phyloP scores from a whole-genome alignment of 2,113 vertebrate genomes.

The Chaetorhynchus papuensis region DNA sequence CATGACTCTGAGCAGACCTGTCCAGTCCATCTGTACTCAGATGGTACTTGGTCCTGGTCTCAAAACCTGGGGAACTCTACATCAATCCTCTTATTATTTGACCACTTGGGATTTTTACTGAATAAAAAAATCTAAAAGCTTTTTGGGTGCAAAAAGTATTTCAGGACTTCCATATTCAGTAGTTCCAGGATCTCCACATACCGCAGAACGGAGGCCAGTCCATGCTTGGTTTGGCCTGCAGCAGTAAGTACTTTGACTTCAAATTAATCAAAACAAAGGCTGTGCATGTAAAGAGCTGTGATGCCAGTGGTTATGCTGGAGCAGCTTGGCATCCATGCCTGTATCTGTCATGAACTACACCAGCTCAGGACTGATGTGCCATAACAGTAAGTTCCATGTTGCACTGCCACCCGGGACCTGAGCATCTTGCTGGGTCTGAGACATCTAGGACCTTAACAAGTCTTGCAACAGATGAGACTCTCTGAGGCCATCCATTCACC shows the following conservation, averaged over 20 bases:
- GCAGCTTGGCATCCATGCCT: not conserved
- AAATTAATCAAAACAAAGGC: not conserved
- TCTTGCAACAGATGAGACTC: not conserved
- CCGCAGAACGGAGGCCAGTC: not conserved
- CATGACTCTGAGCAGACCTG: rapidly evolving
- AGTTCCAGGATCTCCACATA: not conserved
- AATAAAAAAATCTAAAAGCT: not conserved
- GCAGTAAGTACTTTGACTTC: not conserved
- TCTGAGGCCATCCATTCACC: not conserved
- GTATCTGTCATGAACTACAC: not conserved
- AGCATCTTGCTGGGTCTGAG: not conserved
- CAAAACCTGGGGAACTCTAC: not conserved
- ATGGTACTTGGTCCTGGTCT: not conserved
- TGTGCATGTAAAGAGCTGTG: not conserved
- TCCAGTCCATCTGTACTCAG: not conserved
- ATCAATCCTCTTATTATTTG: not conserved
- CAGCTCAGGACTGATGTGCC: not conserved
- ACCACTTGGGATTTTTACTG: not conserved
- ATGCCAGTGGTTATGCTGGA: not conserved
- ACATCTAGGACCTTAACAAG: not conserved
- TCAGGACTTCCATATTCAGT: not conserved
- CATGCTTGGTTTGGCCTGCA: not conserved
- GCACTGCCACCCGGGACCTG: not conserved
- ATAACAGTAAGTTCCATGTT: not conserved
- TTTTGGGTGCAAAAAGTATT: not conserved